Evolutionary conservation across 2,113 vertebrate species (phyloP).

Genomic region (Alectura lathami): DNA sequence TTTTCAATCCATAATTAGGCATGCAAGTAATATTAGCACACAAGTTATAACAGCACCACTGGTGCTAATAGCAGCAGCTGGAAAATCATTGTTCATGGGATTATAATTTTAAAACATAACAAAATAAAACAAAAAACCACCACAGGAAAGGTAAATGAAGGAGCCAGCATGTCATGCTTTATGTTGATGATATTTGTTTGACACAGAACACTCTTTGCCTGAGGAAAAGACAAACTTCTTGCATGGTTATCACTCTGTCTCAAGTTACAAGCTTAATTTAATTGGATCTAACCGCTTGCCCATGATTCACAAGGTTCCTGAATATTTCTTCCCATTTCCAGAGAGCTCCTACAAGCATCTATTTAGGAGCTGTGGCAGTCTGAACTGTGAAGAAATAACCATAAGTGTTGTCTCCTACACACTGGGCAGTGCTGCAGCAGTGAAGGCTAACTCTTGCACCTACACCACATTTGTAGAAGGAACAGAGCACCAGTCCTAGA

Average conservation of each 20-base stretch:
- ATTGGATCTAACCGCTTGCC: background rate
- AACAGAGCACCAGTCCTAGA: background rate
- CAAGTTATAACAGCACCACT: background rate
- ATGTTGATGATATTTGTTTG: background rate
- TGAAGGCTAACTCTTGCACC: background rate
- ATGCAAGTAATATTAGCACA: background rate
- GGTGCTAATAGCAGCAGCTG: background rate
- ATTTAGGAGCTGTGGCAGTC: background rate
- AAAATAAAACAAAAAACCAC: background rate
- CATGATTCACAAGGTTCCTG: background rate
- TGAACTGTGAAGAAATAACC: background rate
- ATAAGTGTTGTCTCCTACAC: background rate
- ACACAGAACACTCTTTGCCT: slow-evolving; percentile 30
- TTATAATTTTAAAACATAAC: background rate
- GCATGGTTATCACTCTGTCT: background rate
- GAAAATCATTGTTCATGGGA: background rate
- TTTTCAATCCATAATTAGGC: background rate
- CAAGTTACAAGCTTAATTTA: background rate
- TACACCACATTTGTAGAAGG: rapidly evolving
- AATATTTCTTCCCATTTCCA: background rate
- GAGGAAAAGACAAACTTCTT: slow-evolving; percentile 31
- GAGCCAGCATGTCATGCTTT: background rate
- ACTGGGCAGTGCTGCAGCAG: background rate
- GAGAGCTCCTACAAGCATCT: background rate
- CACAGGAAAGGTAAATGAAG: background rate